Conservation (phyloP, 2,113 vertebrate genomes). For the Naja naja region DNA sequence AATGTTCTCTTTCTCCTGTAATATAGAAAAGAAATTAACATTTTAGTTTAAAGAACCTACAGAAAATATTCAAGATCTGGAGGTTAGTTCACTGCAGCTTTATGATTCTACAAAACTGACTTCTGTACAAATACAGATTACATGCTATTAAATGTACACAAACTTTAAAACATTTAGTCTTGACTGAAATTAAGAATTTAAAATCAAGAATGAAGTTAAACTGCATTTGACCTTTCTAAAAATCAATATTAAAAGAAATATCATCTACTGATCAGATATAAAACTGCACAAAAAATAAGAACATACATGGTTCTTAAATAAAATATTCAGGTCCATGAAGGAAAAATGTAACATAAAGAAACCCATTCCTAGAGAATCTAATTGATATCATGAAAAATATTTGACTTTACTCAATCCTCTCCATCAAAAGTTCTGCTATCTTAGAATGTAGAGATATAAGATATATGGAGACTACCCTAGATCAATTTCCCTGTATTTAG, state of each 20-base stretch:
- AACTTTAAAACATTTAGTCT: not conserved
- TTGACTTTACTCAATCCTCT: not conserved
- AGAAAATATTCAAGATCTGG: not conserved
- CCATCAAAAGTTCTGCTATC: not conserved
- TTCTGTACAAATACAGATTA: not conserved
- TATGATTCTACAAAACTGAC: not conserved
- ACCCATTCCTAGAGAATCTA: not conserved
- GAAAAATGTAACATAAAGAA: not conserved
- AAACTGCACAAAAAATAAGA: not conserved
- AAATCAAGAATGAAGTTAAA: not conserved
- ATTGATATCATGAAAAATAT: not conserved
- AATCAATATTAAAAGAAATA: not conserved
- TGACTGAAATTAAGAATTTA: not conserved
- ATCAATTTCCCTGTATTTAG: not conserved
- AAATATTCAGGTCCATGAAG: not conserved
- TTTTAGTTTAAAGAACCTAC: not conserved
- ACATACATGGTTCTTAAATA: not conserved
- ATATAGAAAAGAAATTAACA: constrained; percentile 43
- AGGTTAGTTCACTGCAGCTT: not conserved
- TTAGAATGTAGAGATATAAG: not conserved
- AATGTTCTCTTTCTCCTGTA: constrained; percentile 92
- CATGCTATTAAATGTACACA: not conserved
- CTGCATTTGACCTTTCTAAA: not conserved
- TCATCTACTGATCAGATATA: not conserved
- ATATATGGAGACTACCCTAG: not conserved